Conservation (phyloP, 2,888 invertebrate species). For the Drosophila demipolita region DNA sequence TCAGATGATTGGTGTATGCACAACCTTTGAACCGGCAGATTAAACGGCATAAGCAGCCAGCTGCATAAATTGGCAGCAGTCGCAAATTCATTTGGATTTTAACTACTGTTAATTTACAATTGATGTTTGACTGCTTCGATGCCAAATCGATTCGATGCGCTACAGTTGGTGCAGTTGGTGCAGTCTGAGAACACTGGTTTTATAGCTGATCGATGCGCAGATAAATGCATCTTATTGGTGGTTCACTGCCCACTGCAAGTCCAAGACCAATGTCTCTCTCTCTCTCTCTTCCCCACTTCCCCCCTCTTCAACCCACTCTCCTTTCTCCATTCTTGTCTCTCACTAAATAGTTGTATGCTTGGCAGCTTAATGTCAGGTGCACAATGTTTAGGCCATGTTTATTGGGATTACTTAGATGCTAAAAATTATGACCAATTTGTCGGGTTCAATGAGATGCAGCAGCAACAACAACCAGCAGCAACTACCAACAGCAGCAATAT, state of each 20-base stretch:
- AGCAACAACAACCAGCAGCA: slow-evolving; percentile 16
- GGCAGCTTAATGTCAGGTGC: slow-evolving; percentile 79
- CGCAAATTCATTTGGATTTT: slow-evolving; percentile 65
- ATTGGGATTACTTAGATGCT: slow-evolving; percentile 79
- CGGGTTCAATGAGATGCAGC: slow-evolving; percentile 69
- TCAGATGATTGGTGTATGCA: slow-evolving; percentile 38
- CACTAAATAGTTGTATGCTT: slow-evolving; percentile 27
- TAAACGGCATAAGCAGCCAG: slow-evolving; percentile 45
- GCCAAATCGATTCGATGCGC: slow-evolving; percentile 68
- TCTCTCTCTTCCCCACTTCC: background rate
- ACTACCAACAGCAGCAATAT: slow-evolving; percentile 10
- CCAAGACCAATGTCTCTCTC: slow-evolving; percentile 36
- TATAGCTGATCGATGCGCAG: slow-evolving; percentile 71
- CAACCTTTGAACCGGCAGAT: slow-evolving; percentile 56
- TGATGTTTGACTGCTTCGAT: slow-evolving; percentile 61
- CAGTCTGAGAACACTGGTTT: slow-evolving; percentile 29
- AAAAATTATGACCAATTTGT: slow-evolving; percentile 83
- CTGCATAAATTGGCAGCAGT: slow-evolving; percentile 62
- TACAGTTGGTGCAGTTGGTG: slow-evolving; percentile 32
- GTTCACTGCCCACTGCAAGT: slow-evolving; percentile 49
- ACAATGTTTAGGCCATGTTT: slow-evolving; percentile 80
- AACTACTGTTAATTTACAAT: slow-evolving; percentile 75
- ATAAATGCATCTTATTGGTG: slow-evolving; percentile 76
- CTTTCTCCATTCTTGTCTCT: slow-evolving; percentile 11
- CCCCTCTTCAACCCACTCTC: background rate